Percentiles rank a stretch among this genome's conserved stretches.
phyloP scores from a whole-genome alignment of 2,797 vertebrate species.

The Glyptemys insculpta region DNA sequence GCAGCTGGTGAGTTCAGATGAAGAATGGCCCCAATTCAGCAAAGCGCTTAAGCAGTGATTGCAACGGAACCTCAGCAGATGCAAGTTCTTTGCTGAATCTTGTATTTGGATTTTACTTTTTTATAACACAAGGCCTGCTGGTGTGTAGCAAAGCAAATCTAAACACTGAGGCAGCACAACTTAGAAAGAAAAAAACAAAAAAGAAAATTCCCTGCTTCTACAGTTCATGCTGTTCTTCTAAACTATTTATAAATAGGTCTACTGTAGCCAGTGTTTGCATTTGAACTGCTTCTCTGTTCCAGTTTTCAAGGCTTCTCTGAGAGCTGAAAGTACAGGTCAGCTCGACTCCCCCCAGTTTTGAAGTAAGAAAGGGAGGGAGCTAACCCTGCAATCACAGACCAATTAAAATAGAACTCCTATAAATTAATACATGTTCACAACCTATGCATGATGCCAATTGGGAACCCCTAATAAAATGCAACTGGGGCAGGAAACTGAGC shows the following conservation, averaged over 20 bases:
- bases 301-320: slow-evolving; percentile 66
- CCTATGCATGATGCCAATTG: fast-evolving
- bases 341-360: slow-evolving; percentile 59
- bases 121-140: slow-evolving; percentile 51
- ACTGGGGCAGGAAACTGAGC: neutral
- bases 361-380: slow-evolving; percentile 42
- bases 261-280: slow-evolving; percentile 59
- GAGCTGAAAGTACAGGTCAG: slow-evolving; percentile 65
- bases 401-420: neutral
- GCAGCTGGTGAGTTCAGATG: neutral
- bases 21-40: neutral
- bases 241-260: slow-evolving; percentile 74
- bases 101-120: slow-evolving; percentile 53
- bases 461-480: neutral
- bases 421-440: neutral
- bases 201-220: slow-evolving; percentile 39
- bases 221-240: slow-evolving; percentile 66
- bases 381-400: slow-evolving; percentile 54
- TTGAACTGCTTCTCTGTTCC: slow-evolving; percentile 55
- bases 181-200: neutral
- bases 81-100: neutral
- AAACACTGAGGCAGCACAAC: slow-evolving; percentile 68
- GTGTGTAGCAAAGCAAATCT: slow-evolving; percentile 68
- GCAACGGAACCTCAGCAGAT: neutral
- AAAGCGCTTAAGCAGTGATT: neutral